Evolutionary conservation across 2,888 invertebrate species (phyloP).

Genomic region (Cabera pusaria): DNA sequence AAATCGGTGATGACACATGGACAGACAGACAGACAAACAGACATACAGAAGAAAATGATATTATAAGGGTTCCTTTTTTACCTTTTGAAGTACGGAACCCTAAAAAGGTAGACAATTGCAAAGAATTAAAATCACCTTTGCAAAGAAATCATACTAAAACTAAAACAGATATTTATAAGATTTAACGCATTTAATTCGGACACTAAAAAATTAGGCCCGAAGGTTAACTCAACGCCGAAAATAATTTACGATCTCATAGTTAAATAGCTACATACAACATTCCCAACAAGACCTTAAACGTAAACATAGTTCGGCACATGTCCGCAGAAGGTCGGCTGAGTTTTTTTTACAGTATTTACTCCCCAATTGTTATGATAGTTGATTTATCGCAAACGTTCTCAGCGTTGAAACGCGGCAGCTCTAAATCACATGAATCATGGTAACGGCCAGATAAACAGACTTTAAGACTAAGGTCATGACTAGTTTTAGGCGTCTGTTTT

Average conservation of each 20-base stretch:
- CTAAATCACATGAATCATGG: conserved; percentile 59
- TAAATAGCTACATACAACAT: conserved; percentile 17
- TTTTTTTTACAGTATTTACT: conserved; percentile 54
- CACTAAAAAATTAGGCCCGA: too few species aligned
- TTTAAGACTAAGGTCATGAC: conserved; percentile 47
- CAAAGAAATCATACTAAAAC: too few species aligned
- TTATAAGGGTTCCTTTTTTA: too few species aligned
- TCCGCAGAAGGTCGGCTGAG: conserved; percentile 42
- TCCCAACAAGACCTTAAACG: conserved; percentile 11
- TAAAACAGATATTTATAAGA: too few species aligned
- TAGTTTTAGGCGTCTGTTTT: conserved; percentile 37
- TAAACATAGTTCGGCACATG: conserved; percentile 35
- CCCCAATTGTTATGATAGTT: conserved; percentile 63
- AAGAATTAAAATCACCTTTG: too few species aligned
- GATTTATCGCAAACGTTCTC: conserved; percentile 67
- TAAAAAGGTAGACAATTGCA: too few species aligned
- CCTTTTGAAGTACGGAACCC: too few species aligned
- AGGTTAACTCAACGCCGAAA: conserved; percentile 8
- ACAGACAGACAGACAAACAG: too few species aligned
- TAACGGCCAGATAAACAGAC: conserved; percentile 55
- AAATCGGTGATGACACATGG: too few species aligned
- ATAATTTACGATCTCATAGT: conserved; percentile 12
- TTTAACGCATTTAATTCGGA: too few species aligned
- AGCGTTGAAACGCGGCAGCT: conserved; percentile 50
- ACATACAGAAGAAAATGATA: too few species aligned